Conservation (phyloP, 2,888 invertebrate species). For the Tipula unca region DNA sequence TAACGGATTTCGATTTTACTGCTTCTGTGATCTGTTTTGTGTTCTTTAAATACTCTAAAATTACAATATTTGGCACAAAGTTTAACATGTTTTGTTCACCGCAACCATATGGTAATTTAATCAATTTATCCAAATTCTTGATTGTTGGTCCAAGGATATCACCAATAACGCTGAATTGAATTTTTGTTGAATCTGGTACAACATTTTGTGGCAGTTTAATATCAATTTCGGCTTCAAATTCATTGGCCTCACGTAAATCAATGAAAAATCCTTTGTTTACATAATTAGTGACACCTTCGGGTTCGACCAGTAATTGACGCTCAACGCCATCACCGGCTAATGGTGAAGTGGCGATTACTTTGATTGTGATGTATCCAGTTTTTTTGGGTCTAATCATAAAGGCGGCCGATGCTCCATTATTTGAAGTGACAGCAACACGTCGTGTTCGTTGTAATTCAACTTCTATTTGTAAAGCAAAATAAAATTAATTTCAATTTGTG, state of each 20-base stretch:
- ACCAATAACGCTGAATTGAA: conserved; percentile 59
- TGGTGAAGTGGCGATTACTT: conserved; percentile 65
- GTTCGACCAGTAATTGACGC: conserved; percentile 64
- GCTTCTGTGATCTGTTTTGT: conserved; percentile 58
- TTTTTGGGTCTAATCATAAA: conserved; percentile 73
- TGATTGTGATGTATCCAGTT: conserved; percentile 62
- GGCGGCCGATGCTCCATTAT: conserved; percentile 67
- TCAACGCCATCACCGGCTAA: conserved; percentile 72
- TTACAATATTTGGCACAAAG: conserved; percentile 61
- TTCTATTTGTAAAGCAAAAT: conserved; percentile 43
- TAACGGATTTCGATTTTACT: conserved; percentile 50
- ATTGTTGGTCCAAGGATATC: conserved; percentile 76
- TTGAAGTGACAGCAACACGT: conserved; percentile 57
- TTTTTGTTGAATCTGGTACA: conserved; percentile 60
- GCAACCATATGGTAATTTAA: conserved; percentile 73
- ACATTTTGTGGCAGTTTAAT: conserved; percentile 56
- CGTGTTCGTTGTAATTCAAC: conserved; percentile 66
- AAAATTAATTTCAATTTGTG: neutral
- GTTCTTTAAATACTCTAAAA: conserved; percentile 56
- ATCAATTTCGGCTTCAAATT: conserved; percentile 53
- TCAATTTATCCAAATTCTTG: conserved; percentile 62
- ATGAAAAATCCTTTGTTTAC: conserved; percentile 64
- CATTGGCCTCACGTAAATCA: conserved; percentile 52
- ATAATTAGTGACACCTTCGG: conserved; percentile 70
- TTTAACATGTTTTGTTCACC: conserved; percentile 56